phyloP scores from a whole-genome alignment of 30 jellyfish, hydroid and myxozoan species.

The Cassiopea xamachana region DNA sequence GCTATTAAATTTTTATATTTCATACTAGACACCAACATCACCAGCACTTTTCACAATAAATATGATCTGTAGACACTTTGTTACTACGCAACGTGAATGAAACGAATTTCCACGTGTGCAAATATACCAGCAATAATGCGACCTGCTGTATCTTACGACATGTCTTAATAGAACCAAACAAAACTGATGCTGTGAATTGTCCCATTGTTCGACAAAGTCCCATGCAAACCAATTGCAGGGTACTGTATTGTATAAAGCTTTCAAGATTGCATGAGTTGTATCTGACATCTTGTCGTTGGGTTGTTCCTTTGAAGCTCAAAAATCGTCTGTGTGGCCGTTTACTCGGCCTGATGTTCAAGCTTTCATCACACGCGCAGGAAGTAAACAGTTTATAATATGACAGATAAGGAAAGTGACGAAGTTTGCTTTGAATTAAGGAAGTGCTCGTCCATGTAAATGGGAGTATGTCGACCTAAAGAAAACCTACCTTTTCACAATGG shows the following conservation, averaged over 20 bases:
- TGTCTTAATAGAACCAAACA: background rate
- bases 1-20: too few species aligned
- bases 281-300: conserved; percentile 4
- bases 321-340: too few species aligned
- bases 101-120: conserved; percentile 12
- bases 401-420: background rate
- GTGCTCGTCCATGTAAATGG: background rate
- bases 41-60: background rate
- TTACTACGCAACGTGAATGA: background rate
- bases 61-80: background rate
- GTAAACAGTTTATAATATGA: background rate
- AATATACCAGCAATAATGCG: conserved; percentile 8
- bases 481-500: background rate
- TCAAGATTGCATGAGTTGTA: background rate
- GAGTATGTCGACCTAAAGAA: background rate
- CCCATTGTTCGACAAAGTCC: background rate
- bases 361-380: too few species aligned
- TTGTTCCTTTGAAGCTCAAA: background rate
- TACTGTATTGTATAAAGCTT: conserved; percentile 8
- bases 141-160: background rate
- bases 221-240: conserved; percentile 30
- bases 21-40: background rate
- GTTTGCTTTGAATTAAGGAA: background rate
- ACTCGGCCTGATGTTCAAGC: too few species aligned
- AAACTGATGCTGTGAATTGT: background rate